Base-by-base conservation (phyloP, 2,113 vertebrate genomes). In the Rousettus leschenaultii region DNA sequence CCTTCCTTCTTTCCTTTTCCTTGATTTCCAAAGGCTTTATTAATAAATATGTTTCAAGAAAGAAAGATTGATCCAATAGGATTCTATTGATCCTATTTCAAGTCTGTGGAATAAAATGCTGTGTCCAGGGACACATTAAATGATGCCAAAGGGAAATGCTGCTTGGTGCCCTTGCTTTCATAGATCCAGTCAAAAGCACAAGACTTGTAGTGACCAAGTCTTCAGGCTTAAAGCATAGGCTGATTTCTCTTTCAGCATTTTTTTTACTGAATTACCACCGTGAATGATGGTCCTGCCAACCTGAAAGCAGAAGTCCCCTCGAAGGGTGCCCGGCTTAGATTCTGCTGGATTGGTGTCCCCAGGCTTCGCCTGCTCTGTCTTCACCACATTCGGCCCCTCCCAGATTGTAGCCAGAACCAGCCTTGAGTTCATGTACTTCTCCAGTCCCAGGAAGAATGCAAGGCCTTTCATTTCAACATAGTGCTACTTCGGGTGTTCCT, bases 221-320 rank as follows among this genome's bases (percentile, higher is more conserved):
- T 0, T 97, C 45, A 0, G 98, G 96, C 15, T 98, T 98, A 97
- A 99, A 99, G 99, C 99, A 99, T 96, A 99, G 98, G 89, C 74
- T 96, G 74, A 99, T 99, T 97, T 99, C 99, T 71, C 98, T 98
- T 66, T 53, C 65, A n/a, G 55, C 55, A 28, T 65, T 65, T 35
- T 35, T 66, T 35, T 74, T 73, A 65, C 98, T 0, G 99, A 99
- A 97, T 99, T 99, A 0, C 99, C 99, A 98, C 99, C 99, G 0
- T 99, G 99, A 96, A 99, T 99, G 97, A 99, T 99, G 98, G 99
- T 99, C 97, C 99, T 99, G 97, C 98, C 97, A 70, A 99, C 98
- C 26, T 99, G 98, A 61, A 99, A 97, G 30, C 99, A 99, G 97
- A 99, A 99, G 96, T 99, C 99, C 89, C 99, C 99, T 96, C 98